Evolutionary conservation across 2,113 vertebrate genomes (phyloP).

Genomic region (Ia io): DNA sequence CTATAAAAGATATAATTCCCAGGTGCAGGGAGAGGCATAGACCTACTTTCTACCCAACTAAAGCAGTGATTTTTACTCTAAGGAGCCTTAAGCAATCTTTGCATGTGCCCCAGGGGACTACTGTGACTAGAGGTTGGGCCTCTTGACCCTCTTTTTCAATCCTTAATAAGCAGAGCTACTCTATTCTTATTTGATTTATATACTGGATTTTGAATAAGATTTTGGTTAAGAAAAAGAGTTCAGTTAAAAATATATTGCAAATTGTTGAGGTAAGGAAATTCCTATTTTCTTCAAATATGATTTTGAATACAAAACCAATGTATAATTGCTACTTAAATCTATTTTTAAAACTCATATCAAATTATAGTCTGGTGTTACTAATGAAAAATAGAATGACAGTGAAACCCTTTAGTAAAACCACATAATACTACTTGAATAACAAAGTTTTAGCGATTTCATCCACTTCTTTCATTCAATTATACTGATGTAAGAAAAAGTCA

Average conservation of each 20-base stretch:
- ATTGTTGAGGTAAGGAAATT: not conserved
- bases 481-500: not conserved
- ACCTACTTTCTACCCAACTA: constrained; percentile 25
- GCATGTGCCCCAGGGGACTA: not conserved
- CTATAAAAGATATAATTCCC: constrained; percentile 42
- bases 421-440: not conserved
- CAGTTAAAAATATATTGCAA: not conserved
- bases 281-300: not conserved
- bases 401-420: not conserved
- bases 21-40: not conserved
- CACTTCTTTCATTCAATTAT: not conserved
- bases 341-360: not conserved
- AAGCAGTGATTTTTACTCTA: not conserved
- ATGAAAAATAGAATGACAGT: not conserved
- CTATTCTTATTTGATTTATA: not conserved
- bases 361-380: not conserved
- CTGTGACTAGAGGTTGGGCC: not conserved
- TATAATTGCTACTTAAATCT: constrained; percentile 1
- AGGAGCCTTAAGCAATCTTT: not conserved
- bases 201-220: not conserved
- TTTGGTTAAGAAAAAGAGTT: not conserved
- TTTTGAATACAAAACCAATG: constrained; percentile 33
- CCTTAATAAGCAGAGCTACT: not conserved
- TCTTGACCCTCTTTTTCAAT: not conserved
- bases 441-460: not conserved